phyloP scores from a whole-genome alignment of 2,888 invertebrate species.

The Masnerella sp. region DNA sequence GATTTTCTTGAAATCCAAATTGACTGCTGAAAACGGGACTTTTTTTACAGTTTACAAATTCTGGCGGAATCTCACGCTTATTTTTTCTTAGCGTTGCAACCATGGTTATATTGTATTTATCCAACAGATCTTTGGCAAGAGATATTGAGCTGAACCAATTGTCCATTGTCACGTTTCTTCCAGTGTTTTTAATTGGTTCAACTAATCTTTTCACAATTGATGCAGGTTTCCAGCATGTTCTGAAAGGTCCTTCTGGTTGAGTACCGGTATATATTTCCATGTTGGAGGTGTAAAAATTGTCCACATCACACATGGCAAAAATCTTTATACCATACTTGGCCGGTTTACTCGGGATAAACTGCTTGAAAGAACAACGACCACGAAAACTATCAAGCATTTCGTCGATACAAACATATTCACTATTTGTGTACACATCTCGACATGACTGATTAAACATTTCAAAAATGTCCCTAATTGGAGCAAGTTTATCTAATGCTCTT shows the following conservation, averaged over 20 bases:
- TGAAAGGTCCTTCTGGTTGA: conserved; percentile 47
- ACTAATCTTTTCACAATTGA: conserved; percentile 62
- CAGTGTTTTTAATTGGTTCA: conserved; percentile 60
- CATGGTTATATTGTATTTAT: conserved; percentile 50
- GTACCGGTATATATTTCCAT: conserved; percentile 54
- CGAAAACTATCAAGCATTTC: conserved; percentile 58
- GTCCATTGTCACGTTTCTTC: conserved; percentile 64
- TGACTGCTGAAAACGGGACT: not conserved
- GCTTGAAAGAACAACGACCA: conserved; percentile 45
- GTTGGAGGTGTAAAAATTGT: conserved; percentile 46
- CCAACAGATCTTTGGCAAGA: conserved; percentile 61
- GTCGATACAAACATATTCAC: conserved; percentile 40
- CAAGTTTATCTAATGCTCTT: conserved; percentile 51
- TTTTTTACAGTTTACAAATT: conserved; percentile 36
- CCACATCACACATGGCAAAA: conserved; percentile 46
- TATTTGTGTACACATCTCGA: not conserved
- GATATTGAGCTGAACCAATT: conserved; percentile 68
- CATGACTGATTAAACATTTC: conserved; percentile 21
- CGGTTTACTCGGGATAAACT: conserved; percentile 22
- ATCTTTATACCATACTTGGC: conserved; percentile 18
- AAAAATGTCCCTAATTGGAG: conserved; percentile 23
- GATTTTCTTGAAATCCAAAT: conserved; percentile 22
- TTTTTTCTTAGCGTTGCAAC: conserved; percentile 60
- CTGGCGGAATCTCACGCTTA: conserved; percentile 53
- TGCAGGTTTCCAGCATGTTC: conserved; percentile 7